Base-by-base conservation (phyloP, 2,888 invertebrate species). In the Trilocha varians region DNA sequence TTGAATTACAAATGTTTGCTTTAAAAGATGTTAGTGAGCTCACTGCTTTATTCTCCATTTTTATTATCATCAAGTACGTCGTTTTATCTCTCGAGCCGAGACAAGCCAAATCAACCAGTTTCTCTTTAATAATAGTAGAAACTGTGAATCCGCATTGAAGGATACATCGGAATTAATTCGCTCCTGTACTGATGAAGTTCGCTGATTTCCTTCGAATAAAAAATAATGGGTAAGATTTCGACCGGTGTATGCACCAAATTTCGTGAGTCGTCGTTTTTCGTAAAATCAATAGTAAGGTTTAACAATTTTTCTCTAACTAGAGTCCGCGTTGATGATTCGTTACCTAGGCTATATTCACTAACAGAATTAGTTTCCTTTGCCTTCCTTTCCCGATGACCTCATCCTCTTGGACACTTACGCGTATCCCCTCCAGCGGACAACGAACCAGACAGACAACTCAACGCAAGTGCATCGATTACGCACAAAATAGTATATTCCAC, bases 301-400 rank as follows among this genome's bases (percentile, higher is more conserved):
- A n/a, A 5, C 34, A 18, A n/a, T 2, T 18, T 18, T 38, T 18
- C 16, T 18, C 18, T 38, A 13, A 38, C 11, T 17, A 11, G 38
- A 11, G 18, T 38, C 13, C 16, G 16, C 15, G 38, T 16, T 68
- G 9, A 16, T 63, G 4, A 46, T 33, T 32, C 61, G 62, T n/a
- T 40, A 61, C 70, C 32, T 64, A 71, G 44, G 53, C 59, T 2
- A 45, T 57, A 18, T 42, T 68, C 16, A 70, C 67, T 47, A 69
- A 61, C 3, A 36, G 69, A 36, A 68, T 1, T 34, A 68, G 8
- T 44, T 39, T n/a, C 53, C 60, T 2, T 11, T 62, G 2, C 52
- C 56, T 5, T 35, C 43, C 14, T 57, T 63, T 46, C 62, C 63
- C 4, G 49, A 49, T 36, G 58, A 63, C 40, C 36, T 54, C 13